These are phyloP conservation scores for Micoletzkya japonica DNA, from an alignment of 2,888 invertebrate species.

Conservation along the genomic window DNA sequence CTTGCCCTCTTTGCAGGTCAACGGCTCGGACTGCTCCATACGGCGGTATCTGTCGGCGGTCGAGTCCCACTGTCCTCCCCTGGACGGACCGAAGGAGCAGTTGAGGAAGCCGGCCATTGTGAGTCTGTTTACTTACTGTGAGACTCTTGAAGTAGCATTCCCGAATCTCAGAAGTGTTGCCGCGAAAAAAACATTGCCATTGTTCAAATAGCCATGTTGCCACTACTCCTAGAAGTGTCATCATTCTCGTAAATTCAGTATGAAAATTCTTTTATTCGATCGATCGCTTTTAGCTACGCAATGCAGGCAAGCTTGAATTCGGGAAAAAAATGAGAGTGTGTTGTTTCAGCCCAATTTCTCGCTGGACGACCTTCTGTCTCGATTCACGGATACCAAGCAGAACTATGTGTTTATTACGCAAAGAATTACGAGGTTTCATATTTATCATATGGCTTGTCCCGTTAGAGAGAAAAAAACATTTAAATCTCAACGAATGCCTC, in stretches of 20 bases:
- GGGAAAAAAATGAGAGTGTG: background rate
- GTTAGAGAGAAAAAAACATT: too few species aligned
- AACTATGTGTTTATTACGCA: slow-evolving; percentile 66
- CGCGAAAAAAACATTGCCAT: too few species aligned
- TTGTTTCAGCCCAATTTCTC: slow-evolving; percentile 46
- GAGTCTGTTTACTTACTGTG: background rate
- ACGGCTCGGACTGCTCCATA: slow-evolving; percentile 67
- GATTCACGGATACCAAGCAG: slow-evolving; percentile 64
- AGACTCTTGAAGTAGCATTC: too few species aligned
- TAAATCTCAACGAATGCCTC: too few species aligned
- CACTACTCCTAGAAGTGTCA: too few species aligned
- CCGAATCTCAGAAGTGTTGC: background rate
- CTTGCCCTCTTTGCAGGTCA: slow-evolving; percentile 52
- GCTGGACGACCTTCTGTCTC: slow-evolving; percentile 59
- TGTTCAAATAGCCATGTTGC: too few species aligned
- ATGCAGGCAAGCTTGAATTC: background rate
- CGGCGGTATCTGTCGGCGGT: slow-evolving; percentile 66
- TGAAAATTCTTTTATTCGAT: background rate
- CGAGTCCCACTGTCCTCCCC: slow-evolving; percentile 65
- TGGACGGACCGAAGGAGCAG: slow-evolving; percentile 29
- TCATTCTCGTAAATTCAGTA: too few species aligned
- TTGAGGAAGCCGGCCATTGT: background rate
- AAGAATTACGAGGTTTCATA: slow-evolving; percentile 63
- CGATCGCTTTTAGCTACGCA: background rate
- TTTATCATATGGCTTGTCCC: background rate